Evolutionary conservation across 2,797 vertebrate genomes (phyloP), one percentile per base, ranked within the genome.

Genomic region (Xenentodon cancila): DNA sequence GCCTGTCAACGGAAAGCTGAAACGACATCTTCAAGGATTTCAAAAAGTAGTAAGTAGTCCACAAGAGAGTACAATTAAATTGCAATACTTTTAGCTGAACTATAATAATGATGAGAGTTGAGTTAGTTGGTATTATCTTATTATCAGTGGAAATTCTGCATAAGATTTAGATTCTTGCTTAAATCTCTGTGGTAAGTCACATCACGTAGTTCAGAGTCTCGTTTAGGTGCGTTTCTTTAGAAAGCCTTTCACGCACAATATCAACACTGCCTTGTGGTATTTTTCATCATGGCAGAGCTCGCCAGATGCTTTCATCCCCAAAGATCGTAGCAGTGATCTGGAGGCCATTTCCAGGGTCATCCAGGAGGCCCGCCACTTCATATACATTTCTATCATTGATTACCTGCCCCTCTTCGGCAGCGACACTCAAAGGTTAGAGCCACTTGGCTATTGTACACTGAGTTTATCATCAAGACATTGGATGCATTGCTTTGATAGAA

Each of bases 321-420:
- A 95, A 89, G 91, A 95, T 72, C 94, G 97, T 59, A 96, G 93
- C 74, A 93, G 92, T 68, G 97, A 98, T 81, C 93, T 96, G 3
- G 96, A 97, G 20, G 96, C 97, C 80, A 97, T 99, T 88, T 94
- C 94, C 87, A 94, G 88, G 5, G 95, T 99, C 72, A 96, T 98
- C 1, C 93, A 95, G 2, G 94, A 96, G 0, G 96, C 97, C 0
- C 90, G 87, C 8, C 93, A 91, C 42, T 98, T 97, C 46, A 95
- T 99, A 43, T 97, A 95, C 53, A 96, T 99, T 30, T 97, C 97
- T 11, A 94, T 97, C 81, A 96, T 88, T 9, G 95, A 98, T 82
- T 99, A 98, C 80, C 79, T 98, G 82, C 97, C 97, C 0, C 93
- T 96, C 20, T 72, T 95, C 45, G 92, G 89, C 87, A 94, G 86